Evolutionary conservation across 30 jellyfish, hydroid and myxozoan species (phyloP).

Genomic region (Chrysaora quinquecirrha): DNA sequence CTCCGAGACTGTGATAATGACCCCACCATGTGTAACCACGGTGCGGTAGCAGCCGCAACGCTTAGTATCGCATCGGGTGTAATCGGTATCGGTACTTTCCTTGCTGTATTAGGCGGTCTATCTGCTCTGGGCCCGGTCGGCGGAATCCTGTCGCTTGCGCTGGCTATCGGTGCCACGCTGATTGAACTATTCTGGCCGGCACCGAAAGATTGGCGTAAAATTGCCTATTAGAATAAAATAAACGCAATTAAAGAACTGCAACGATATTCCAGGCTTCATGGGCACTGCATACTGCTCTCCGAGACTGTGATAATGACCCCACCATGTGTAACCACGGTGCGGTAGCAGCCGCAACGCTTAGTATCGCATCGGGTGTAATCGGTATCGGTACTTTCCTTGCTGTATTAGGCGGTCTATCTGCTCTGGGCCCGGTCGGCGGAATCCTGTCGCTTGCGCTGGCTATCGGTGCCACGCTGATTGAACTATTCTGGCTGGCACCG

Average conservation of each 20-base stretch:
- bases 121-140: too few species aligned
- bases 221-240: too few species aligned
- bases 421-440: too few species aligned
- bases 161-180: conserved; percentile 44
- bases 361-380: conserved; percentile 30
- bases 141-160: conserved; percentile 21
- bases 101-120: conserved; percentile 2
- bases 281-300: conserved; percentile 25
- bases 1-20: conserved; percentile 16
- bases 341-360: conserved; percentile 25
- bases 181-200: conserved; percentile 42
- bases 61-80: conserved; percentile 38
- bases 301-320: conserved; percentile 19
- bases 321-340: conserved; percentile 35
- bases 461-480: conserved; percentile 43
- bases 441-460: conserved; percentile 30
- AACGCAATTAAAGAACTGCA: too few species aligned
- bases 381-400: conserved; percentile 13
- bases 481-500: conserved; percentile 32
- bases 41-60: conserved; percentile 33
- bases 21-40: conserved; percentile 37
- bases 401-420: too few species aligned
- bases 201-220: too few species aligned
- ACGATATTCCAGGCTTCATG: too few species aligned
- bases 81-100: conserved; percentile 35